These are phyloP conservation scores for Pseudachorutes palmiensis DNA, from an alignment of 1,140 invertebrate genomes.

Conservation along the genomic window DNA sequence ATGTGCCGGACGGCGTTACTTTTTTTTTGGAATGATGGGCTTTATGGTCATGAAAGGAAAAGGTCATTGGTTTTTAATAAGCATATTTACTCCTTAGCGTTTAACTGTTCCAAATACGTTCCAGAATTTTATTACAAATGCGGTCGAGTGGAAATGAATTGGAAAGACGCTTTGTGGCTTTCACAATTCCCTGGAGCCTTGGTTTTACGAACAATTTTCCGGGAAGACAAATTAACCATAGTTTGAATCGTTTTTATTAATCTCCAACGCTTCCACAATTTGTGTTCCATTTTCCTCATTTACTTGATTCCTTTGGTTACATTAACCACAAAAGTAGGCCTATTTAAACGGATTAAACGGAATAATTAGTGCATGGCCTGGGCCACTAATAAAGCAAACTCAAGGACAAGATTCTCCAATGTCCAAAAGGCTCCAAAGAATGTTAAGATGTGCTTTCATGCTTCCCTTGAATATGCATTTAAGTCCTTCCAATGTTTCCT, in stretches of 20 bases:
- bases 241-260: background rate
- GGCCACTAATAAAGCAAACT: too few species aligned
- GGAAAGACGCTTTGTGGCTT: conserved; percentile 1
- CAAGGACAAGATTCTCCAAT: too few species aligned
- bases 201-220: conserved; percentile 9
- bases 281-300: background rate
- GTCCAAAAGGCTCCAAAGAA: background rate
- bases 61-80: background rate
- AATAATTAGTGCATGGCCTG: background rate
- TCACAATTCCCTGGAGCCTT: background rate
- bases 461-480: too few species aligned
- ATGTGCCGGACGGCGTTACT: too few species aligned
- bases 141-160: conserved; percentile 2
- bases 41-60: too few species aligned
- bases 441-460: background rate
- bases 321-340: background rate
- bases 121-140: background rate
- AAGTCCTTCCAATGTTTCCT: too few species aligned
- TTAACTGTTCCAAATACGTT: background rate
- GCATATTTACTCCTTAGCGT: background rate
- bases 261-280: background rate
- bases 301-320: background rate
- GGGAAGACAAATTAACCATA: background rate
- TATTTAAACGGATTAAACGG: background rate
- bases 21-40: too few species aligned